A percentile compares a stretch with the other conserved stretches of the same genome.
Conservation (phyloP, 2,797 vertebrate species). For the Smutsia gigantea region DNA sequence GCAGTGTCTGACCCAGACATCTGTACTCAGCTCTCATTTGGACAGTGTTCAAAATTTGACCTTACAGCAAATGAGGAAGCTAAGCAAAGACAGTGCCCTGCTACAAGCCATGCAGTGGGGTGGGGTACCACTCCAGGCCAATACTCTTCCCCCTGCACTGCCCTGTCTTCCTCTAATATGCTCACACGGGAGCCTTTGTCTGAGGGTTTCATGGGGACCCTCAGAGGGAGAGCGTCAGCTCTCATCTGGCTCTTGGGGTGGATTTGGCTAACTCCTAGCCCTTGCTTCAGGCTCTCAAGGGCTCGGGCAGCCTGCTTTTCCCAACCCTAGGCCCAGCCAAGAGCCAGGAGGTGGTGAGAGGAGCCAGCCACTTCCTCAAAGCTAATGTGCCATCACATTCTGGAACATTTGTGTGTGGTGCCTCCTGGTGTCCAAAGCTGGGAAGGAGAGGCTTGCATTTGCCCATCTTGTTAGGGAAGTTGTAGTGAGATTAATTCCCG, state of each 20-base stretch:
- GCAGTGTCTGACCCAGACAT: neutral
- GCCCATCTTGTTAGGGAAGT: neutral
- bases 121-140: neutral
- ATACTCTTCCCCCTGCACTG: neutral
- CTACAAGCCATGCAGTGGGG: neutral
- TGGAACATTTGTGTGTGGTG: constrained; percentile 39
- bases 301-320: neutral
- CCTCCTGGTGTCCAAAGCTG: constrained; percentile 49
- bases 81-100: neutral
- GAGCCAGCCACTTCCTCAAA: neutral
- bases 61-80: neutral
- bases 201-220: neutral
- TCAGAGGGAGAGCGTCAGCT: neutral
- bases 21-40: neutral
- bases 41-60: neutral
- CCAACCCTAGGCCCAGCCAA: neutral
- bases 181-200: neutral
- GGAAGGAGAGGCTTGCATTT: neutral
- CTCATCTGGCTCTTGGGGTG: neutral
- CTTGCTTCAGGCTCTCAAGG: constrained; percentile 18
- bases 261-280: neutral
- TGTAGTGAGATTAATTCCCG: neutral
- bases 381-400: neutral
- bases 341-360: neutral
- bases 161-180: neutral